These are phyloP conservation scores for Alectura lathami DNA, from an alignment of 2,113 vertebrate genomes.

Conservation along the genomic window DNA sequence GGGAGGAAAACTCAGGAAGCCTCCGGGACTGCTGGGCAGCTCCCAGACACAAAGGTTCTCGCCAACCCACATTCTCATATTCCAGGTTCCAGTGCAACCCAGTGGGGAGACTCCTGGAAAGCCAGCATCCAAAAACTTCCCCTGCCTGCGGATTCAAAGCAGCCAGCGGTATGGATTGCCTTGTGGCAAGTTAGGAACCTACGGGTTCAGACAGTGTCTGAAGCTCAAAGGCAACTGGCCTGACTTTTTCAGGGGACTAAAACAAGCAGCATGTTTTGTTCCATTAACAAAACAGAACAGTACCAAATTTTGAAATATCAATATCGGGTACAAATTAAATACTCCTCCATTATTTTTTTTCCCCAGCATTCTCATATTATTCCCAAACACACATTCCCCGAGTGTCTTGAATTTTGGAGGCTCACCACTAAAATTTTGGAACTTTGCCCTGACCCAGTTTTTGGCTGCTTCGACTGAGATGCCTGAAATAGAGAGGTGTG, in stretches of 20 bases:
- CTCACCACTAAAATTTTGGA: conserved; percentile 57
- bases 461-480: not conserved
- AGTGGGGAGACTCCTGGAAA: conserved; percentile 27
- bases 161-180: not conserved
- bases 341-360: rapidly evolving
- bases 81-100: not conserved
- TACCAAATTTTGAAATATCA: not conserved
- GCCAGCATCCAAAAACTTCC: not conserved
- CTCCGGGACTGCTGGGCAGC: not conserved
- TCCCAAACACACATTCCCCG: conserved; percentile 30
- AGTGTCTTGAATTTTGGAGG: conserved; percentile 65
- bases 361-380: not conserved
- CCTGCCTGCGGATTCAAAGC: not conserved
- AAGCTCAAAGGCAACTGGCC: not conserved
- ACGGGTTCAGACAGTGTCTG: not conserved
- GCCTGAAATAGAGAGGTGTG: not conserved
- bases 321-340: not conserved
- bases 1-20: not conserved
- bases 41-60: not conserved
- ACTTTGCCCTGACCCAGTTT: conserved; percentile 20
- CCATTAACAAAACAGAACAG: not conserved
- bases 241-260: not conserved
- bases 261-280: not conserved
- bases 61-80: not conserved
- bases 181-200: not conserved